These are phyloP conservation scores for Euura saliciscinereae DNA, from an alignment of 1,140 invertebrate genomes.

Conservation along the genomic window DNA sequence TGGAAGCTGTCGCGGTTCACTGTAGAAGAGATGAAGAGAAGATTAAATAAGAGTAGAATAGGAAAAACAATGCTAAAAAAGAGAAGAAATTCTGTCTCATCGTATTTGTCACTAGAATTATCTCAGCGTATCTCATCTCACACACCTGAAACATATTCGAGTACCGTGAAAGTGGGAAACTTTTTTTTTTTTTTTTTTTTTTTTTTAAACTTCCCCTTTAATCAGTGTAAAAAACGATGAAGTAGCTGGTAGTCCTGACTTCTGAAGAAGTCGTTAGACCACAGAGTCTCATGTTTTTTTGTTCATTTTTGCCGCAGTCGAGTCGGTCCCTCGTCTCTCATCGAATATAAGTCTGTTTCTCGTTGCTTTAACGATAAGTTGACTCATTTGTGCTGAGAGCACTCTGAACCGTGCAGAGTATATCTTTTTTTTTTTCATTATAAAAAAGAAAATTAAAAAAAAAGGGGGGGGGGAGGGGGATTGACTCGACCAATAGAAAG, in stretches of 20 bases:
- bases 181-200: no score
- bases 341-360: not conserved
- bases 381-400: not conserved
- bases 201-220: no score
- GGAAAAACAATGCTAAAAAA: not conserved
- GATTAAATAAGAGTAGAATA: no score
- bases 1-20: not conserved
- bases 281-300: no score
- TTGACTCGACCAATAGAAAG: conserved; percentile 7
- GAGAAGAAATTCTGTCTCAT: not conserved
- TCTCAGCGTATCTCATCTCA: not conserved
- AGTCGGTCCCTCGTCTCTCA: not conserved
- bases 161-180: no score
- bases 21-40: not conserved
- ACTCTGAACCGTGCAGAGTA: no score
- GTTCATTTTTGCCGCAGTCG: not conserved
- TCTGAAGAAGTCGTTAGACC: no score
- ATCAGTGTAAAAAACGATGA: no score
- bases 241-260: no score
- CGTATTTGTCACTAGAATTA: not conserved
- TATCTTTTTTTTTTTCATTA: not conserved
- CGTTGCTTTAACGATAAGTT: not conserved
- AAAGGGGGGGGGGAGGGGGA: no score
- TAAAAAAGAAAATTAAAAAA: not conserved
- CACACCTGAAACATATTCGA: no score